Conservation (phyloP, 2,888 invertebrate genomes). For the Microctonus brassicae region DNA sequence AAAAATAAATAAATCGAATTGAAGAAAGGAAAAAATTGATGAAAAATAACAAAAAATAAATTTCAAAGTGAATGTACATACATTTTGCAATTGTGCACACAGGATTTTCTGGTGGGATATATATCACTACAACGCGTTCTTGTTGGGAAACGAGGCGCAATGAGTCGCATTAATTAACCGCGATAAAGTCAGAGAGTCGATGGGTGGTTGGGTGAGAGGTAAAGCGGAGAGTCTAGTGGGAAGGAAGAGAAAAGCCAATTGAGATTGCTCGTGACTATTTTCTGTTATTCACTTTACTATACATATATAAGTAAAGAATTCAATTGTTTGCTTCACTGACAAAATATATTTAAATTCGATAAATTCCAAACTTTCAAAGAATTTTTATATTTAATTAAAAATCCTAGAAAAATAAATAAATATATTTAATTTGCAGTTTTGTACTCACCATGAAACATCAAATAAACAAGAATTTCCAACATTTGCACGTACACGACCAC, state of each 20-base stretch:
- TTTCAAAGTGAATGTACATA: background rate
- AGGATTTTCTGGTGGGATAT: background rate
- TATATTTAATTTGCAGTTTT: conserved; percentile 78
- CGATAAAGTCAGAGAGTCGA: conserved; percentile 4
- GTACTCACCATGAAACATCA: conserved; percentile 90
- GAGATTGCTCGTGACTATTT: background rate
- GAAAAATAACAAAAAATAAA: background rate
- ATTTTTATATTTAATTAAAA: background rate
- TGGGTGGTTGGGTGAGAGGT: background rate
- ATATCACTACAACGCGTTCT: background rate
- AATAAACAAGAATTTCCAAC: conserved; percentile 90
- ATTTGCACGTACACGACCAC: conserved; percentile 91
- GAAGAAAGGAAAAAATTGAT: background rate
- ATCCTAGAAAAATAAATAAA: background rate
- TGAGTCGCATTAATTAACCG: conserved; percentile 18
- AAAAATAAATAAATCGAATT: background rate
- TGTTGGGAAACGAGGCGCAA: conserved; percentile 8
- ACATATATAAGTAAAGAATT: background rate
- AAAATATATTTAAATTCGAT: background rate
- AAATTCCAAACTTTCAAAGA: background rate
- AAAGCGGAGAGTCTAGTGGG: background rate
- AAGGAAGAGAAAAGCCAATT: conserved; percentile 13
- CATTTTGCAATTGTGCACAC: background rate
- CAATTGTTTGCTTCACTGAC: background rate
- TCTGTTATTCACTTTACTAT: background rate